Conservation (phyloP, 1,140 invertebrate species). For the Polyergus mexicanus region DNA sequence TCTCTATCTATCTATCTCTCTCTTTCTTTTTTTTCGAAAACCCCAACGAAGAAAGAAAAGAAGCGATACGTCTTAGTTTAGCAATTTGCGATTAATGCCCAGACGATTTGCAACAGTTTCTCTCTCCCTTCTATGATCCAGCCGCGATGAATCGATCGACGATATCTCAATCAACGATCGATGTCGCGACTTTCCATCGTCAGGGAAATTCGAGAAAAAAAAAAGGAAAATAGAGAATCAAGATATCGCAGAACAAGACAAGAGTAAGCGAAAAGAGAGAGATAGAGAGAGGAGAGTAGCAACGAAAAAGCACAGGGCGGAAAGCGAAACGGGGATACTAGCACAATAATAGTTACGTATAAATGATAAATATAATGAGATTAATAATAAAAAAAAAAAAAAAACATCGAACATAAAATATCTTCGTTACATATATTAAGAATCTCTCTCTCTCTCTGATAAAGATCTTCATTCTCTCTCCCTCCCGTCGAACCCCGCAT, state of each 20-base stretch:
- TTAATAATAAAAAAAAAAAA: conserved; percentile 76
- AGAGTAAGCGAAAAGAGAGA: background rate
- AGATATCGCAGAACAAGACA: background rate
- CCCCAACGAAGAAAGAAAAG: conserved; percentile 2
- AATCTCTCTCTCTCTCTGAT: conserved; percentile 66
- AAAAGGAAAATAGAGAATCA: background rate
- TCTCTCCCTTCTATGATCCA: conserved; percentile 28
- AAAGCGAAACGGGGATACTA: conserved; percentile 69
- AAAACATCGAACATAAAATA: conserved; percentile 84
- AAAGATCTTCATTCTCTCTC: conserved; percentile 71
- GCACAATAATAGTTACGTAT: conserved; percentile 71
- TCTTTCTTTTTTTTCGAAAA: conserved; percentile 4
- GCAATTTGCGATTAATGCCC: conserved; percentile 58
- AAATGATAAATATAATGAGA: conserved; percentile 74
- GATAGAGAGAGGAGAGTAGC: background rate
- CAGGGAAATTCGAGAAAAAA: conserved; percentile 24
- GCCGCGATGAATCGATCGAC: conserved; percentile 32
- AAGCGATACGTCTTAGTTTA: conserved; percentile 24
- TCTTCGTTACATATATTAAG: conserved; percentile 81
- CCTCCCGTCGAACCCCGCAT: conserved; percentile 64
- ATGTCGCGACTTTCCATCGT: background rate
- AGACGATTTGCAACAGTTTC: conserved; percentile 48
- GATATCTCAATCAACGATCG: conserved; percentile 30
- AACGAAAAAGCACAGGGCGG: conserved; percentile 4
- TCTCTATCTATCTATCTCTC: background rate